Percentiles rank a stretch among this genome's conserved stretches.
Evolutionary conservation across 2,797 vertebrate species (phyloP).

Genomic region (Microcaecilia unicolor): DNA sequence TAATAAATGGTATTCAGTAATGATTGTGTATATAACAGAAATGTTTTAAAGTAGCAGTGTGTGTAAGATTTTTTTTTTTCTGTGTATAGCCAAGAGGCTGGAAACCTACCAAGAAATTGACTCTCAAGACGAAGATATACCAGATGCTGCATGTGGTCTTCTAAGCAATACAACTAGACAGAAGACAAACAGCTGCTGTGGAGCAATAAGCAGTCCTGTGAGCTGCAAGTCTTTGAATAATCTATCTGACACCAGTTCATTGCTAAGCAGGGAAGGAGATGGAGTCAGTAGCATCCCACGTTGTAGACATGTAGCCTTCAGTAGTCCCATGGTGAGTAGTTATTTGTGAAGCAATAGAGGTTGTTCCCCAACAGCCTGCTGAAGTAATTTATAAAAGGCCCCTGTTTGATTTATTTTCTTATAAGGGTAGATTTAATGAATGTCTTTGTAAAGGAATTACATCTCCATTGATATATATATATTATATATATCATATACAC

Average conservation of each 20-base stretch:
- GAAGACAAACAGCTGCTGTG: slow-evolving; percentile 42
- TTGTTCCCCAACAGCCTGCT: no score
- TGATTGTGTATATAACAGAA: no score
- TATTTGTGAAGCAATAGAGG: no score
- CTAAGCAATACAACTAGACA: slow-evolving; percentile 27
- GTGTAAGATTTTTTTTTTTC: no score
- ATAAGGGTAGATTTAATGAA: no score
- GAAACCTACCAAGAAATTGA: slow-evolving; percentile 65
- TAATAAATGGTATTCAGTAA: no score
- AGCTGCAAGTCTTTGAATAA: slow-evolving; percentile 54
- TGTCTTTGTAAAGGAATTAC: no score
- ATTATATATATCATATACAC: no score
- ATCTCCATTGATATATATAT: no score
- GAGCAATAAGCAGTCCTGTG: slow-evolving; percentile 39
- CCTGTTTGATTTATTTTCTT: no score
- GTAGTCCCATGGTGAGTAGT: slow-evolving; percentile 75
- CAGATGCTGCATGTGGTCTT: slow-evolving; percentile 19
- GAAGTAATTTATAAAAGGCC: no score
- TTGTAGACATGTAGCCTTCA: slow-evolving; percentile 64
- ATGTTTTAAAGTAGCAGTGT: no score
- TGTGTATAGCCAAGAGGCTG: slow-evolving; percentile 65
- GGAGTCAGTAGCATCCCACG: slow-evolving; percentile 10
- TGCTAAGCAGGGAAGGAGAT: slow-evolving; percentile 25
- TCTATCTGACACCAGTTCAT: slow-evolving; percentile 25
- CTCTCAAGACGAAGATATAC: slow-evolving; percentile 30